Conservation (phyloP, 2,113 vertebrate genomes). For the Corvus hawaiiensis region DNA sequence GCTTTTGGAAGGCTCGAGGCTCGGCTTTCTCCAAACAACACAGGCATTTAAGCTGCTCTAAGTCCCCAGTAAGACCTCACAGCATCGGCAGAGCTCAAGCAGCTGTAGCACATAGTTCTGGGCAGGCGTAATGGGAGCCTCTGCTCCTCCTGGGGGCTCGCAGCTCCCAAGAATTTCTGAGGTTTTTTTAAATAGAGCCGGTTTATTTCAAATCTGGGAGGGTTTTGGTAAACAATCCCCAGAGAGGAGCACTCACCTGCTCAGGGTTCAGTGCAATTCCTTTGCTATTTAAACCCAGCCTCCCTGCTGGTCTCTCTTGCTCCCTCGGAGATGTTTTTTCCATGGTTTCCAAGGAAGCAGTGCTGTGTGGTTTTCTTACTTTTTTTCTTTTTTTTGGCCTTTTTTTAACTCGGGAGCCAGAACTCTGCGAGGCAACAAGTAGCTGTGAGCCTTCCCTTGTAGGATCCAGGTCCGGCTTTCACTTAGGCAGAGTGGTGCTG, state of each 20-base stretch:
- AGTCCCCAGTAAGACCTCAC: background rate
- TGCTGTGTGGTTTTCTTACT: background rate
- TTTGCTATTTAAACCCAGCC: background rate
- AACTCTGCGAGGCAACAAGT: background rate
- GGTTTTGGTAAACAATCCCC: background rate
- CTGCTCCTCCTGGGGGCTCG: background rate
- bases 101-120: background rate
- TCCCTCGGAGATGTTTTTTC: background rate
- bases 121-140: background rate
- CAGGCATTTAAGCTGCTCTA: background rate
- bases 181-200: background rate
- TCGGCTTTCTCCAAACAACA: background rate
- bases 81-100: background rate
- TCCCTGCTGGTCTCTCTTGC: background rate
- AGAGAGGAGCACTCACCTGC: background rate
- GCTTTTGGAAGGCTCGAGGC: background rate
- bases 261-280: background rate
- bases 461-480: background rate
- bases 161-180: background rate
- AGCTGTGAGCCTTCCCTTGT: background rate
- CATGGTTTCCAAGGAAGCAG: slow-evolving; percentile 1
- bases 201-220: background rate
- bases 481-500: background rate
- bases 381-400: background rate
- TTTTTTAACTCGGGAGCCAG: background rate